Evolutionary conservation across 2,888 invertebrate species (phyloP).

Genomic region (Blomia tropicalis): DNA sequence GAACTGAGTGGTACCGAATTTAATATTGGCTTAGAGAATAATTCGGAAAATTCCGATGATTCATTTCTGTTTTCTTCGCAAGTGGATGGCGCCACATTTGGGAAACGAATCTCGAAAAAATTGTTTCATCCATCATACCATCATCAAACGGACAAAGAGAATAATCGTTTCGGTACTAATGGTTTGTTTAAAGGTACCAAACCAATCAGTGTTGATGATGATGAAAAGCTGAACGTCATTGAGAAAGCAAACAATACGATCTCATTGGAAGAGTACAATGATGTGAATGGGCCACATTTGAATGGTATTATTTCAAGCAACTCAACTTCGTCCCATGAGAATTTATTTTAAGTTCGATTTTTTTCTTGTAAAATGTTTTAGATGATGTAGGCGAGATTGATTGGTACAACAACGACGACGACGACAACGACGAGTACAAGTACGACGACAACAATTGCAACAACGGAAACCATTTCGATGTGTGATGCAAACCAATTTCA

Average conservation of each 20-base stretch:
- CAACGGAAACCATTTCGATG: not conserved
- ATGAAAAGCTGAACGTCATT: not conserved
- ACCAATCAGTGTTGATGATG: not conserved
- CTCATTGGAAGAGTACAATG: not conserved
- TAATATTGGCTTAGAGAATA: not conserved
- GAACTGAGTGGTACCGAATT: not conserved
- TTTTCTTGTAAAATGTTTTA: too few species aligned
- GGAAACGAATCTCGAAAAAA: not conserved
- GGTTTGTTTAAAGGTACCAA: not conserved
- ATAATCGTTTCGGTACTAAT: too few species aligned
- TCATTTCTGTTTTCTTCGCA: not conserved
- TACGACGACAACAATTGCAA: not conserved
- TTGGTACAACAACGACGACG: too few species aligned
- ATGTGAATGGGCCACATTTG: not conserved
- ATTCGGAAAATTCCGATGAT: not conserved
- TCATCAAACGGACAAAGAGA: too few species aligned
- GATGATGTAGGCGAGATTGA: too few species aligned
- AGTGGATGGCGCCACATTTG: not conserved
- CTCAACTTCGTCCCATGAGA: too few species aligned
- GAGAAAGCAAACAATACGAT: not conserved
- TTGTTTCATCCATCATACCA: too few species aligned
- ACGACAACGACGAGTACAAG: too few species aligned
- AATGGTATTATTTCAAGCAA: not conserved
- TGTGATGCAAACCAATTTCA: constrained; percentile 24
- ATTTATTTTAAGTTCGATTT: not conserved